Evolutionary conservation across 2,113 vertebrate species (phyloP).

Genomic region (Rattus norvegicus): GRCr8 NC_086019.1:139227001-139227500

Average conservation of each 20-base stretch:
- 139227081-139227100: slow-evolving; percentile 83
- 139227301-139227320: slow-evolving; percentile 42
- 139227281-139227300: slow-evolving; percentile 65
- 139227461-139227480: background rate
- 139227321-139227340: slow-evolving; percentile 59
- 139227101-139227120: slow-evolving; percentile 81
- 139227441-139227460: background rate
- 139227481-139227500: background rate
- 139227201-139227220: slow-evolving; percentile 76
- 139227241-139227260: slow-evolving; percentile 70
- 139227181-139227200: slow-evolving; percentile 73
- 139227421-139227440: background rate
- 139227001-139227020: slow-evolving; percentile 72
- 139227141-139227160: slow-evolving; percentile 66
- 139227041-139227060: slow-evolving; percentile 74
- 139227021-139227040: slow-evolving; percentile 73
- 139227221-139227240: slow-evolving; percentile 73
- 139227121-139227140: slow-evolving; percentile 74
- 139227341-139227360: background rate
- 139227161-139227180: slow-evolving; percentile 67
- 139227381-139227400: background rate
- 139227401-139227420: background rate
- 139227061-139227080: slow-evolving; percentile 65
- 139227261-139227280: slow-evolving; percentile 65
- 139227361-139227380: background rate